Evolutionary conservation across 2,797 vertebrate genomes (phyloP).

Genomic region (Xenentodon cancila): DNA sequence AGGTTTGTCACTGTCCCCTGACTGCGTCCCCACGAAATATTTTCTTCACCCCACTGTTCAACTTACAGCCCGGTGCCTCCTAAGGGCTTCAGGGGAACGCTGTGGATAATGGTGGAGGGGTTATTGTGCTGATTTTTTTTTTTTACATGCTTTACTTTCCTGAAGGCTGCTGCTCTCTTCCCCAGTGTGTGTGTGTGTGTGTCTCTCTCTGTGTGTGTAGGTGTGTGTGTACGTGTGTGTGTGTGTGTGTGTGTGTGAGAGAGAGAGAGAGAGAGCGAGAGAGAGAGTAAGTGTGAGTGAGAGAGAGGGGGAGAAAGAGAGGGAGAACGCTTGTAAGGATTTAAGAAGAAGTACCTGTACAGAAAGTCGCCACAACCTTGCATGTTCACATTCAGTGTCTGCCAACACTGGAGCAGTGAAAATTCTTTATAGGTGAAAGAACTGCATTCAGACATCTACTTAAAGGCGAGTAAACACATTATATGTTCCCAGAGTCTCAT

Average conservation of each 20-base stretch:
- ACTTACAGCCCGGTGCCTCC: slow-evolving; percentile 55
- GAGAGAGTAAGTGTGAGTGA: neutral
- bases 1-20: slow-evolving; percentile 41
- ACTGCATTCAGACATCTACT: too few species aligned
- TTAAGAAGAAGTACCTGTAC: too few species aligned
- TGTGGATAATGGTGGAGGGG: slow-evolving; percentile 27
- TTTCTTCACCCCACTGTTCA: slow-evolving; percentile 49
- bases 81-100: slow-evolving; percentile 49
- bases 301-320: neutral
- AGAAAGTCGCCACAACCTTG: too few species aligned
- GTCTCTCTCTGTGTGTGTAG: too few species aligned
- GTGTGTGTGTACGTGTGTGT: neutral
- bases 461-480: too few species aligned
- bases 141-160: slow-evolving; percentile 30
- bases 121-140: slow-evolving; percentile 40
- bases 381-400: too few species aligned
- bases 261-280: neutral
- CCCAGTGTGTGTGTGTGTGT: neutral
- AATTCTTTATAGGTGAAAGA: too few species aligned
- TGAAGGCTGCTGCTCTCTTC: slow-evolving; percentile 2
- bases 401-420: too few species aligned
- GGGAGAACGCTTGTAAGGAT: neutral
- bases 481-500: too few species aligned
- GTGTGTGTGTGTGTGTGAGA: neutral
- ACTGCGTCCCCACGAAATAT: slow-evolving; percentile 63